Conservation (phyloP, 2,797 vertebrate species). For the Loris lydekkerianus region DNA sequence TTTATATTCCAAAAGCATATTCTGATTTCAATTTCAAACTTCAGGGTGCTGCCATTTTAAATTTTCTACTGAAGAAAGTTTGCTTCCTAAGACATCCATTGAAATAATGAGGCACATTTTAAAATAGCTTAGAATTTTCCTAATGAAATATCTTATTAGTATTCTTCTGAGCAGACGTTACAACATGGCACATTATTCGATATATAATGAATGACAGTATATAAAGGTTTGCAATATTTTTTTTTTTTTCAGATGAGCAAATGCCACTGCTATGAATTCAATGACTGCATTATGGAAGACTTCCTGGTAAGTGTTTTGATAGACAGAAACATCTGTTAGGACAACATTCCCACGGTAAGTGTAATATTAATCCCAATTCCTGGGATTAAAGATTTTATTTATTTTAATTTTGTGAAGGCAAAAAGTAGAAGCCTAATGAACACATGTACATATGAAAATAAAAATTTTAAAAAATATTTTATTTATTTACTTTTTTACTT, state of each 20-base stretch:
- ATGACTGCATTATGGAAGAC: background rate
- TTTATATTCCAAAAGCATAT: background rate
- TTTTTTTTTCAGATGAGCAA: background rate
- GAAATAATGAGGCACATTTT: background rate
- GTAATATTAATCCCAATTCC: background rate
- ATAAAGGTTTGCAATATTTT: background rate
- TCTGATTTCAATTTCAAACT: background rate
- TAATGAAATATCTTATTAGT: background rate
- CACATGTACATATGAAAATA: no score
- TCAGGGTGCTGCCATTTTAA: background rate
- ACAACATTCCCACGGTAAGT: background rate
- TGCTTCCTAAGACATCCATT: background rate
- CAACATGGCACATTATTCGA: background rate
- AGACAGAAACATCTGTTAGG: background rate
- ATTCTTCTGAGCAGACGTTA: background rate
- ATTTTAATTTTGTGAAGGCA: no score
- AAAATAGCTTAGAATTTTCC: background rate
- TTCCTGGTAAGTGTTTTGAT: background rate
- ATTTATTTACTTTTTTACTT: background rate
- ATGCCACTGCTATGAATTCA: background rate
- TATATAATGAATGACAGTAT: background rate
- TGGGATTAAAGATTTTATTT: background rate
- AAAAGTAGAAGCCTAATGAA: no score
- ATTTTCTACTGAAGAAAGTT: background rate
- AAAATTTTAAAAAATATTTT: no score